Evolutionary conservation across 2,113 vertebrate species (phyloP), one percentile per base, ranked within the genome.

Genomic region (Bubo scandiacus): DNA sequence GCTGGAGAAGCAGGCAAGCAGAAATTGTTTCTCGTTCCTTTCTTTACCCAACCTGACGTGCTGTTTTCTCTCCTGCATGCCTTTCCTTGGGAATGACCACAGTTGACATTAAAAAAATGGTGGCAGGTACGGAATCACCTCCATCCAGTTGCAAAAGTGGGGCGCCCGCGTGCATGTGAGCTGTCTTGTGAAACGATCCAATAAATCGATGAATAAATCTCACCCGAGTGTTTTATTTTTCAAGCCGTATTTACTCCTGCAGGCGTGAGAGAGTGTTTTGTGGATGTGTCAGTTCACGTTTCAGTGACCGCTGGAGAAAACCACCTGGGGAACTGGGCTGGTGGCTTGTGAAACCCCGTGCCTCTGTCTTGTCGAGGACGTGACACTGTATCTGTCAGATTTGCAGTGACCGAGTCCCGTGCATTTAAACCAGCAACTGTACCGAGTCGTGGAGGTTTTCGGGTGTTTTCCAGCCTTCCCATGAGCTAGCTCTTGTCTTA

Each of bases 31-130:
- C 95, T 81, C 36, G 0, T 75, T 6, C 87, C 81, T 55, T 32
- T 3, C 96, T 86, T 52, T 62, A 8, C 94, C 95, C 92, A 49
- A 43, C 94, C 90, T 98, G 32, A 94, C 81, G 32, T 97, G 96
- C 96, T 95, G 38, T 98, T 96, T 96, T 97, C 95, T 97, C 95
- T 98, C 92, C 96, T 70, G 86, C 98, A 98, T 98, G 99, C 98
- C 87, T 98, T 97, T 95, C 98, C 98, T 98, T 98, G 96, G 99
- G 99, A 98, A 98, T 98, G 92, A 98, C 98, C 96, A 98, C 99
- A 98, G 99, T 99, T 98, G 99, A 99, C 98, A 99, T 99, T 98
- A 99, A 99, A 98, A 99, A 99, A 97, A 97, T 99, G 98, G 98
- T 99, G 98, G 97, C 99, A 99, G 99, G 99, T 99, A 99, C 95